phyloP scores from a whole-genome alignment of 2,113 vertebrate genomes.

The Hirundichthys speculiger region DNA sequence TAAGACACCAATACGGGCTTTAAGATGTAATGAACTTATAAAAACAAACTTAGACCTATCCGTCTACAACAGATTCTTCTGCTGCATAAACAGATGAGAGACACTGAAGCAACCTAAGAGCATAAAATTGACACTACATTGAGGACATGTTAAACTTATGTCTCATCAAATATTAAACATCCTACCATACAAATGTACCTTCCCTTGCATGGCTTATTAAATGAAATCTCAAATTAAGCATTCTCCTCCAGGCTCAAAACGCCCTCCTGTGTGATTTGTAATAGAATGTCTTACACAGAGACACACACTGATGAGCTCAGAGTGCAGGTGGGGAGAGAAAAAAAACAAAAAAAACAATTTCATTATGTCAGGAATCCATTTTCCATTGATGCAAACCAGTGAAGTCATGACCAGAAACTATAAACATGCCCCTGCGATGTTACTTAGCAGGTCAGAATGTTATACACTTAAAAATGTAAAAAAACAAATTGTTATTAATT shows the following conservation, averaged over 20 bases:
- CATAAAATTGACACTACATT: slow-evolving; percentile 48
- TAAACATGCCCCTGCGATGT: too few relatives aligned
- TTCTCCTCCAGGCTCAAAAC: slow-evolving; percentile 12
- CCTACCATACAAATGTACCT: slow-evolving; percentile 44
- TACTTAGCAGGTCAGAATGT: too few relatives aligned
- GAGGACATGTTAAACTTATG: slow-evolving; percentile 57
- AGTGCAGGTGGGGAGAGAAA: slow-evolving; percentile 31
- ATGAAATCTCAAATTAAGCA: slow-evolving; percentile 30
- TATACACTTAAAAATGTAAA: not conserved
- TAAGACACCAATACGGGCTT: too few relatives aligned
- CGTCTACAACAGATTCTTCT: slow-evolving; percentile 22
- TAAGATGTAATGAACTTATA: slow-evolving; percentile 22
- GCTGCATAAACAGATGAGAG: slow-evolving; percentile 22
- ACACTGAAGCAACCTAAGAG: slow-evolving; percentile 37
- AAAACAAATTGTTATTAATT: not conserved
- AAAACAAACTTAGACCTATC: slow-evolving; percentile 31
- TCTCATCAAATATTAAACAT: slow-evolving; percentile 50
- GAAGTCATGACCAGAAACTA: slow-evolving; percentile 7
- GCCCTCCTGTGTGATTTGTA: slow-evolving; percentile 20
- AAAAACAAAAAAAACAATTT: slow-evolving; percentile 26
- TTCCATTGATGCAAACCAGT: slow-evolving; percentile 17
- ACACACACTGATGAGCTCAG: slow-evolving; percentile 28
- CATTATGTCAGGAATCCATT: slow-evolving; percentile 26
- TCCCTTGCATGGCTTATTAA: slow-evolving; percentile 34
- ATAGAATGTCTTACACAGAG: slow-evolving; percentile 29